phyloP scores from a whole-genome alignment of 92 coral and sea anemone species.

The Siderastrea siderea region DNA sequence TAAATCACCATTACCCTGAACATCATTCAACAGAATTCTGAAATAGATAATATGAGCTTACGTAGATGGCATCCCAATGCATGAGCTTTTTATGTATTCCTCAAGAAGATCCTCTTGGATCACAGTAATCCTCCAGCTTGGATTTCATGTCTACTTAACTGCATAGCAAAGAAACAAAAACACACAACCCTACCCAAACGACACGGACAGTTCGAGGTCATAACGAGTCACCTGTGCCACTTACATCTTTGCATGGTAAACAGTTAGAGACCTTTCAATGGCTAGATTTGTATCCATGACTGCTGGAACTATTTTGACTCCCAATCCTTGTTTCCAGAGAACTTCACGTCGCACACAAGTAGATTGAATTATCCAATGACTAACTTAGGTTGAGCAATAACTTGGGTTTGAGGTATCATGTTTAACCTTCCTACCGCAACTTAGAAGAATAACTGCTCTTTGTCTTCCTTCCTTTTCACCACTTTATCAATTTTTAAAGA shows the following conservation, averaged over 20 bases:
- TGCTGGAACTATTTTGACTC: no score
- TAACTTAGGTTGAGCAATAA: no score
- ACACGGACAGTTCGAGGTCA: no score
- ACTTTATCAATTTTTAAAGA: no score
- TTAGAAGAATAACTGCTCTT: not conserved
- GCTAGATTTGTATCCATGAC: no score
- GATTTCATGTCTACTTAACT: conserved; percentile 13
- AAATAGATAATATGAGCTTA: conserved; percentile 10
- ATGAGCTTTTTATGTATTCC: not conserved
- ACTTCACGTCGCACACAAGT: not conserved
- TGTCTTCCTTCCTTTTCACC: no score
- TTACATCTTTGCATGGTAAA: no score
- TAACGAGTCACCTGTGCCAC: no score
- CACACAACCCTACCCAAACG: conserved; percentile 21
- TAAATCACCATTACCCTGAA: not conserved
- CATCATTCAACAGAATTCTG: not conserved
- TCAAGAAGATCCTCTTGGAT: not conserved
- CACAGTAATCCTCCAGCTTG: not conserved
- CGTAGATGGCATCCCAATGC: not conserved
- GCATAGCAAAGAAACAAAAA: conserved; percentile 22
- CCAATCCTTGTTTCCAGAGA: not conserved
- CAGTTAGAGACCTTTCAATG: no score
- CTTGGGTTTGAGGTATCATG: no score
- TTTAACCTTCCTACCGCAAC: not conserved
- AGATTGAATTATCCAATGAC: not conserved